These are phyloP conservation scores for Agrotis puta DNA, from an alignment of 2,888 invertebrate species.

Conservation along the genomic window DNA sequence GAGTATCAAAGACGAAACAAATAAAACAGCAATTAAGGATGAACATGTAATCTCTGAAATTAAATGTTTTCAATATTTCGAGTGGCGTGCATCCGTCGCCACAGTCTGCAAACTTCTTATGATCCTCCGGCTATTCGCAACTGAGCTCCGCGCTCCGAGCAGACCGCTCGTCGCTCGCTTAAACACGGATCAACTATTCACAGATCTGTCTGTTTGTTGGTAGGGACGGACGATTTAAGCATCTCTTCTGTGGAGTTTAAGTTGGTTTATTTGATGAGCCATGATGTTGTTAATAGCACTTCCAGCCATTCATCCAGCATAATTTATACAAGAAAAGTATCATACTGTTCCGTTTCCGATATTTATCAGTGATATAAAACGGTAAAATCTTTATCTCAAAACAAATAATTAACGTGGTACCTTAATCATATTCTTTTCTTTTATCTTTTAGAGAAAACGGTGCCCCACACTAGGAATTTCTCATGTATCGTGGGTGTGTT, in stretches of 20 bases:
- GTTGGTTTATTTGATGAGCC: not conserved
- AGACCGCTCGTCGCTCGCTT: slow-evolving; percentile 50
- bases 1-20: no score
- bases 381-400: no score
- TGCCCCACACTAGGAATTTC: no score
- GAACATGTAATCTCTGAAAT: not conserved
- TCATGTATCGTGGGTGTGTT: no score
- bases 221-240: slow-evolving; percentile 46
- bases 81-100: slow-evolving; percentile 2
- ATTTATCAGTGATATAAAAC: no score
- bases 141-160: slow-evolving; percentile 3
- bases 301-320: no score
- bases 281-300: not conserved
- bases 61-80: slow-evolving; percentile 19
- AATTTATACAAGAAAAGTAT: not conserved
- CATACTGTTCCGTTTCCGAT: not conserved
- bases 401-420: no score
- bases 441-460: no score
- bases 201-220: slow-evolving; percentile 29
- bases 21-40: no score
- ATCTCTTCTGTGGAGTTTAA: slow-evolving; percentile 18
- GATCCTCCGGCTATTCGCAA: slow-evolving; percentile 49
- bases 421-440: no score
- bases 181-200: slow-evolving; percentile 63
- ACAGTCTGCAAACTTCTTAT: slow-evolving; percentile 46